Evolutionary conservation across 2,113 vertebrate genomes (phyloP).

Genomic region (Alaudala cheleensis): DNA sequence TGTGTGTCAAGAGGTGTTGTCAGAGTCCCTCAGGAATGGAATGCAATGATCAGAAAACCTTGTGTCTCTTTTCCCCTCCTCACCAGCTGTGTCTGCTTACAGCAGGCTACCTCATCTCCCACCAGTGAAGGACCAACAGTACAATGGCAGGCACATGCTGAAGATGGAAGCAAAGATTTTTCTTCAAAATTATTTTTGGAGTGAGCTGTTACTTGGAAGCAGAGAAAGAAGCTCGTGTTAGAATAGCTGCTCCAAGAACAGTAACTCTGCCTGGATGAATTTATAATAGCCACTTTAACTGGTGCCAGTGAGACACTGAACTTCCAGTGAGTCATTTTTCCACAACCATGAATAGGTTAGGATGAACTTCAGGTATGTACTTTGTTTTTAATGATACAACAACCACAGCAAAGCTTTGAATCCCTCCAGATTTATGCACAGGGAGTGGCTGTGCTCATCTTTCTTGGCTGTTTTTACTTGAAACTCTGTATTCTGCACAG

Average conservation of each 20-base stretch:
- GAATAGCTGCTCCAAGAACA: background rate
- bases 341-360: background rate
- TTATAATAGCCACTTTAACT: background rate
- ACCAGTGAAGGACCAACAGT: background rate
- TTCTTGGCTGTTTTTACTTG: background rate
- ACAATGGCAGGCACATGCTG: background rate
- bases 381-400: background rate
- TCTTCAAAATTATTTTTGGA: background rate
- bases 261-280: background rate
- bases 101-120: background rate
- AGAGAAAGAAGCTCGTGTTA: background rate
- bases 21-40: background rate
- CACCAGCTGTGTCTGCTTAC: background rate
- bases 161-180: background rate
- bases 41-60: background rate
- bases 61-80: background rate
- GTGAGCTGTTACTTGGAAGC: background rate
- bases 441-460: background rate
- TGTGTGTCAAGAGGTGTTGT: background rate
- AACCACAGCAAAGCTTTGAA: background rate
- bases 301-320: slow-evolving; percentile 3
- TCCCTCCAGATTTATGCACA: background rate
- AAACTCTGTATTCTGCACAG: background rate
- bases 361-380: background rate
- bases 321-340: slow-evolving; percentile 15